Base-by-base conservation (phyloP, 23 tunicate genomes). In the Ciona savignyi region DNA sequence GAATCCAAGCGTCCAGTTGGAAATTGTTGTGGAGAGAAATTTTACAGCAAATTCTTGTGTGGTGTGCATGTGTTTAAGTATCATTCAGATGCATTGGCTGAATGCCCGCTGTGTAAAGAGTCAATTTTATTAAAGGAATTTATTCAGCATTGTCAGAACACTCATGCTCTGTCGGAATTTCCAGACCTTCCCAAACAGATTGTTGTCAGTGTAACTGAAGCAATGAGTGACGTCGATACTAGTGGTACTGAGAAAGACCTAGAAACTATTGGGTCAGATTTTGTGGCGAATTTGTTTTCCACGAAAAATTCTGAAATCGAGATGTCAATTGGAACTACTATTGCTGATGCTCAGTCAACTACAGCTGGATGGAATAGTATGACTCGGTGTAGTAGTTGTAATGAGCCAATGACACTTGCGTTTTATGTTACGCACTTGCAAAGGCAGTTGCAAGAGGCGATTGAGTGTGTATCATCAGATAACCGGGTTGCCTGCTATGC, bases 341-440 rank as follows among this genome's bases (percentile, higher is more conserved):
- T 42, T 42, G 9, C 56, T 6, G 56, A 42, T 42, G 56, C 56
- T 42, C 56, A 42, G 11, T 15, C 15, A 6, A 6, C 15, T 6
- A 42, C 11, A 15, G 56, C 56, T 6, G 56, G 56, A 6, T 42
- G 56, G 56, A 15, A 42, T 6, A 9, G 15, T 9, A 42, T 6
- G 15, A 42, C 56, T 6, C 11, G 15, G 15, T 42, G 56, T 42
- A 15, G 56, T 6, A 42, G 11, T 15, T 42, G 56, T 15, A 42
- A 42, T 9, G 11, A 42, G 15, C 15, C 56, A 6, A 42, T 42
- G 56, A 42, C 56, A 42, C 15, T 42, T 6, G 56, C 56, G 9
- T 42, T 42, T 42, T 82, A 82, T 72, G 33, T 82, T 0, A 67
- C 68, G 32, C 87, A 82, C 74, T 61, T 82, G 71, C 65, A 82